A percentile compares a stretch with the other conserved stretches of the same genome.
These are phyloP conservation scores for Galerucella nymphaeae DNA, from an alignment of 2,888 invertebrate species.

Conservation along the genomic window DNA sequence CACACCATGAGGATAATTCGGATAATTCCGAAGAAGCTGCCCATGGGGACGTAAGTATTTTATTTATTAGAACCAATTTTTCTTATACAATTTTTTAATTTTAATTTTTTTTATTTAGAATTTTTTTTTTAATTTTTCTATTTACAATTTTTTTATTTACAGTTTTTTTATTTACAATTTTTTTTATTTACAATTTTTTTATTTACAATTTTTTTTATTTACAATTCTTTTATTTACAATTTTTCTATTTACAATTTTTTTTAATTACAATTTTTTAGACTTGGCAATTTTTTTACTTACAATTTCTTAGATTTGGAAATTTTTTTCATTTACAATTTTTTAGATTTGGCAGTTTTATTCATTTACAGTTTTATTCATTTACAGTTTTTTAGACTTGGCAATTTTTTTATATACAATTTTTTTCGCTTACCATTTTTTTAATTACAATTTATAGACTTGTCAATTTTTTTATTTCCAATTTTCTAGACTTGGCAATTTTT, in stretches of 20 bases:
- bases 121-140: no score
- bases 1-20: constrained; percentile 45
- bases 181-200: background rate
- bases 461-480: no score
- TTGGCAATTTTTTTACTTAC: no score
- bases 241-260: no score
- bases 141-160: background rate
- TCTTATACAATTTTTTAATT: no score
- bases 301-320: background rate
- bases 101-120: no score
- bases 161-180: background rate
- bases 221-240: no score
- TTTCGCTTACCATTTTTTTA: background rate
- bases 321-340: background rate
- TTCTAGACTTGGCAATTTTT: no score
- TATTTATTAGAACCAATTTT: background rate
- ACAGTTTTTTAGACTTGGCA: background rate
- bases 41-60: constrained; percentile 36
- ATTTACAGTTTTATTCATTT: no score
- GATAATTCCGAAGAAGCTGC: constrained; percentile 44
- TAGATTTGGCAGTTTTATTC: no score
- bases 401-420: background rate
- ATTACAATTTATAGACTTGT: background rate
- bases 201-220: background rate
- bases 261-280: no score